phyloP scores from a whole-genome alignment of 1,140 invertebrate genomes.

The Forficula auricularia region DNA sequence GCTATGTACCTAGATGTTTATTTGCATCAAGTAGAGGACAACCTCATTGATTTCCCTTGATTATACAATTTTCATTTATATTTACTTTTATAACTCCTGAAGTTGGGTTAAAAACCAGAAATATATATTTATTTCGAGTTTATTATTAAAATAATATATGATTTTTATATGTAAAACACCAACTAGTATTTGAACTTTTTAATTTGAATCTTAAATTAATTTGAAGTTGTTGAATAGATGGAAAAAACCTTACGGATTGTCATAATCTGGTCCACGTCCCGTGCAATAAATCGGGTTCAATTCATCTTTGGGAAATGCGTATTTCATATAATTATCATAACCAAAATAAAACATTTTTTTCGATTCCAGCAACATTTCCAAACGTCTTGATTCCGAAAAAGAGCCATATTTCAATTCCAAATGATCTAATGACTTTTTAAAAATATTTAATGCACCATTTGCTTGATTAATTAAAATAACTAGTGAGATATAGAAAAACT shows the following conservation, averaged over 20 bases:
- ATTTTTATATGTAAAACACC: neutral
- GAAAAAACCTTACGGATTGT: slow-evolving; percentile 33
- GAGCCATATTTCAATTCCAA: slow-evolving; percentile 29
- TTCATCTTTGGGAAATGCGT: slow-evolving; percentile 51
- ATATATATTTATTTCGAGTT: slow-evolving; percentile 1
- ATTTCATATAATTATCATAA: slow-evolving; percentile 44
- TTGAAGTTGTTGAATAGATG: neutral
- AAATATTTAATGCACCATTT: slow-evolving; percentile 17
- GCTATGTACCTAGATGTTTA: too few relatives aligned
- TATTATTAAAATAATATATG: neutral
- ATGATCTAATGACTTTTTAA: slow-evolving; percentile 23
- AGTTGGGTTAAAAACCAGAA: slow-evolving; percentile 14
- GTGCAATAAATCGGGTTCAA: slow-evolving; percentile 43
- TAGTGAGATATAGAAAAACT: too few relatives aligned
- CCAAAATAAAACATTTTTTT: slow-evolving; percentile 42
- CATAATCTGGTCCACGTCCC: slow-evolving; percentile 35
- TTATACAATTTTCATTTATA: too few relatives aligned
- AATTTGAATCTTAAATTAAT: neutral
- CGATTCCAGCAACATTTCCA: slow-evolving; percentile 22
- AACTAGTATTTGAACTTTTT: neutral
- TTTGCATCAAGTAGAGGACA: too few relatives aligned
- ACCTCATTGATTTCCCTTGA: too few relatives aligned
- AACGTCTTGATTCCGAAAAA: slow-evolving; percentile 22
- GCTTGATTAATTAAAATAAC: too few relatives aligned
- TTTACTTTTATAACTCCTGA: too few relatives aligned